Evolutionary conservation across 2,113 vertebrate species (phyloP).

Genomic region (Rallus limicola): DNA sequence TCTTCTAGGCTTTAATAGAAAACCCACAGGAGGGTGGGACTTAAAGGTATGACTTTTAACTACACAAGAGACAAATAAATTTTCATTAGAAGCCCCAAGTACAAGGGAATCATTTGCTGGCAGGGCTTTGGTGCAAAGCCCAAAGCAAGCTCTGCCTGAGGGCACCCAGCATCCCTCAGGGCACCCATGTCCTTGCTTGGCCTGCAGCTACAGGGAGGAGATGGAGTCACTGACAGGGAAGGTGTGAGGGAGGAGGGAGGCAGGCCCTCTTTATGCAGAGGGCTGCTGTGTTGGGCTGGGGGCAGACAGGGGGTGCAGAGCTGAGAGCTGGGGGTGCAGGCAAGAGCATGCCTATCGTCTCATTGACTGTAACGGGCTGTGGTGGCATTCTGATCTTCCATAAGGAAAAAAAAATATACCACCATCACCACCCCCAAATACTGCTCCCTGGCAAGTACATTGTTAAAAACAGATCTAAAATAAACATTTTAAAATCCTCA

Average conservation of each 20-base stretch:
- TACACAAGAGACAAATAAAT: not conserved
- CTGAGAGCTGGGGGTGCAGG: too few relatives aligned
- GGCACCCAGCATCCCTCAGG: not conserved
- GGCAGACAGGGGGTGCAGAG: too few relatives aligned
- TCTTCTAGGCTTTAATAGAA: not conserved
- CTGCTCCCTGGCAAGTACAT: not conserved
- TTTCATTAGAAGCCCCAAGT: not conserved
- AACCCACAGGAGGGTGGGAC: not conserved
- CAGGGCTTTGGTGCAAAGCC: not conserved
- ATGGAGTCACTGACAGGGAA: rapidly evolving
- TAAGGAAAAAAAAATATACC: not conserved
- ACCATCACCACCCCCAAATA: too few relatives aligned
- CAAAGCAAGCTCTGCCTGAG: not conserved
- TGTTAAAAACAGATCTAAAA: not conserved
- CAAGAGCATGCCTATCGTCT: too few relatives aligned
- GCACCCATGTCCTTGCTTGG: not conserved
- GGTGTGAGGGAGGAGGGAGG: not conserved
- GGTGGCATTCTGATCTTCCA: not conserved
- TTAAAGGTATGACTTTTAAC: not conserved
- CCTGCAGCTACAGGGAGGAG: not conserved
- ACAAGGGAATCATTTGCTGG: not conserved
- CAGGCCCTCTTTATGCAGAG: rapidly evolving
- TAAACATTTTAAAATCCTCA: not conserved
- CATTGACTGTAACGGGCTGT: not conserved
- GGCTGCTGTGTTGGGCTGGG: not conserved